Evolutionary conservation across 2,888 invertebrate species (phyloP), one percentile per base, ranked within the genome.

Genomic region (Cerastis leucographa): DNA sequence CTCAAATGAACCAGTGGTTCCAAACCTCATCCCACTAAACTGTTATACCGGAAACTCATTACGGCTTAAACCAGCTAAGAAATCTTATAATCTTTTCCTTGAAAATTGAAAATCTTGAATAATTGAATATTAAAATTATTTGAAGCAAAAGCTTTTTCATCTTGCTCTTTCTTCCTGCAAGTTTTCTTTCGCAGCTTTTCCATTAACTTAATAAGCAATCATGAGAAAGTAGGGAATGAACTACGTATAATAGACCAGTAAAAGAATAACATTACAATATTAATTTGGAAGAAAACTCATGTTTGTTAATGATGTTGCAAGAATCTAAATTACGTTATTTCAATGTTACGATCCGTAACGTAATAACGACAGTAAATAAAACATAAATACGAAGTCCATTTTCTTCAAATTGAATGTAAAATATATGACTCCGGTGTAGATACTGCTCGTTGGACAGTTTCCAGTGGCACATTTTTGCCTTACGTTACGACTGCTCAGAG

Each of bases 21-120:
- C 88, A 89, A 92, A 93, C 90, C 93, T 92, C 91, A 91, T 94
- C 92, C 90, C 92, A 87, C 91, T 93, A 94, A 95, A 95, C 94
- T 94, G 94, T 93, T 94, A 94, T 93, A 92, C 92, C 92, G 93
- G 93, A 95, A 95, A 95, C 94, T 96, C 95, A 96, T 96, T 96
- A 96, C 93, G 94, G 92, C 92, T 93, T 92, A 94, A 95, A 94
- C 94, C 94, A 90, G 92, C 93, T 93, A 92, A 93, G 94, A 94
- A 94, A 95, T 95, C 95, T 94, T 94, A 95, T 96, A 95, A 95
- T 94, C 94, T 94, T 93, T 90, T 91, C 91, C 91, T 92, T 92
- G 93, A 91, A 95, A 95, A 96, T 95, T 94, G 94, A 94, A 95
- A 96, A 94, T 95, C 93, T 93, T 92, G 94, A 94, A 94, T 95